Evolutionary conservation across 1,140 invertebrate species (phyloP).

Genomic region (Pseudomyrmex gracilis): DNA sequence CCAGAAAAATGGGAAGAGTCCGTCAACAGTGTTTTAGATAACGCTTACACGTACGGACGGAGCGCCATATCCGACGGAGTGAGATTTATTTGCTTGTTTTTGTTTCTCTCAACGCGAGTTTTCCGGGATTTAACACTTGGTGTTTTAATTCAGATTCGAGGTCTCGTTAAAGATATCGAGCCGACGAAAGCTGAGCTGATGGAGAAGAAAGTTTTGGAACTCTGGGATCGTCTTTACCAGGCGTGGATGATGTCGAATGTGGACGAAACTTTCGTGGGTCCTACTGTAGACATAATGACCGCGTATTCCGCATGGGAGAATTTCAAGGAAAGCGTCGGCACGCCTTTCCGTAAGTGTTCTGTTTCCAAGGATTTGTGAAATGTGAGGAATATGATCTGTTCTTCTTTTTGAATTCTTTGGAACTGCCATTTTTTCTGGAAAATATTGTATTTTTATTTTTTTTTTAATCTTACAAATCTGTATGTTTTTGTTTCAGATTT

Average conservation of each 20-base stretch:
- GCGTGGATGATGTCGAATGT: conserved; percentile 92
- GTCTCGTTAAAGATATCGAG: conserved; percentile 93
- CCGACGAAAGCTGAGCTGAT: conserved; percentile 93
- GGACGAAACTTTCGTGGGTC: conserved; percentile 87
- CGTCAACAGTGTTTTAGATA: conserved; percentile 94
- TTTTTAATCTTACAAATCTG: not conserved
- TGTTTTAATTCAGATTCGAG: conserved; percentile 87
- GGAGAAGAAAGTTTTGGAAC: conserved; percentile 95
- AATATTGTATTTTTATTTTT: not conserved
- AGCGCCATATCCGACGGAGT: conserved; percentile 94
- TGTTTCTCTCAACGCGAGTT: not conserved
- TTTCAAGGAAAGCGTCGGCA: conserved; percentile 89
- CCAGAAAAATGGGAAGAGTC: conserved; percentile 90
- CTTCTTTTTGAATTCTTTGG: no score
- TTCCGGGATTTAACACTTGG: conserved; percentile 6
- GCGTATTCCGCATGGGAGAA: conserved; percentile 90
- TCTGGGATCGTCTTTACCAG: conserved; percentile 97
- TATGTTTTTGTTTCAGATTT: conserved; percentile 85
- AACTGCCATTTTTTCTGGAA: no score
- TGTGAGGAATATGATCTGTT: no score
- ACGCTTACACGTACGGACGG: conserved; percentile 96
- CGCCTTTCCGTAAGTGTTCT: conserved; percentile 85
- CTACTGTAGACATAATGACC: conserved; percentile 87
- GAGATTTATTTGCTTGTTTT: conserved; percentile 75
- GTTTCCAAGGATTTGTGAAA: conserved; percentile 25